Evolutionary conservation across 2,113 vertebrate species (phyloP).

Genomic region (Xyrauchen texanus): DNA sequence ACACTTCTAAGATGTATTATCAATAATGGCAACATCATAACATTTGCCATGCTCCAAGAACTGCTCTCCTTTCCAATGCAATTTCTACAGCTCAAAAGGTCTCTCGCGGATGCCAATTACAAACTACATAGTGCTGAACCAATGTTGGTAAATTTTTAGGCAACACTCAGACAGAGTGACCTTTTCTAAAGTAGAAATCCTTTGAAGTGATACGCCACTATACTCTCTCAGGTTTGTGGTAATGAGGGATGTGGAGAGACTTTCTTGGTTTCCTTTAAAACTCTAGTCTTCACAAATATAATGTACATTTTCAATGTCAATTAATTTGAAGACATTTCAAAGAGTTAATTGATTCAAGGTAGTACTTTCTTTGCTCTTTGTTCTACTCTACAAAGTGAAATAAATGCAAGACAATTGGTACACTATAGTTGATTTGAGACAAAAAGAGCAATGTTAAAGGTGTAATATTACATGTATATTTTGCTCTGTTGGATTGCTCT

Average conservation of each 20-base stretch:
- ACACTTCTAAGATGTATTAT: too few relatives aligned
- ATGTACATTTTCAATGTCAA: neutral
- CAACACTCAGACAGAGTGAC: slow-evolving; percentile 2
- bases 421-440: neutral
- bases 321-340: neutral
- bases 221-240: slow-evolving; percentile 20
- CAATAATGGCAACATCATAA: too few relatives aligned
- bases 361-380: neutral
- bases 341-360: neutral
- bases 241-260: neutral
- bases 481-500: neutral
- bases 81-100: too few relatives aligned
- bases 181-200: slow-evolving; percentile 21
- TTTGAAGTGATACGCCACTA: slow-evolving; percentile 5
- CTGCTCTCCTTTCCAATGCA: too few relatives aligned
- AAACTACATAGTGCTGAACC: neutral
- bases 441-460: neutral
- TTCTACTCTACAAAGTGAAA: neutral
- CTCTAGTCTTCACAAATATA: neutral
- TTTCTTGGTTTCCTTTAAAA: neutral
- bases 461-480: neutral
- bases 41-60: too few relatives aligned
- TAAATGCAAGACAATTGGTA: neutral
- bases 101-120: neutral
- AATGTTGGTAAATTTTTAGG: slow-evolving; percentile 29